Conservation (phyloP, 2,113 vertebrate genomes). For the Marmota monax region DNA sequence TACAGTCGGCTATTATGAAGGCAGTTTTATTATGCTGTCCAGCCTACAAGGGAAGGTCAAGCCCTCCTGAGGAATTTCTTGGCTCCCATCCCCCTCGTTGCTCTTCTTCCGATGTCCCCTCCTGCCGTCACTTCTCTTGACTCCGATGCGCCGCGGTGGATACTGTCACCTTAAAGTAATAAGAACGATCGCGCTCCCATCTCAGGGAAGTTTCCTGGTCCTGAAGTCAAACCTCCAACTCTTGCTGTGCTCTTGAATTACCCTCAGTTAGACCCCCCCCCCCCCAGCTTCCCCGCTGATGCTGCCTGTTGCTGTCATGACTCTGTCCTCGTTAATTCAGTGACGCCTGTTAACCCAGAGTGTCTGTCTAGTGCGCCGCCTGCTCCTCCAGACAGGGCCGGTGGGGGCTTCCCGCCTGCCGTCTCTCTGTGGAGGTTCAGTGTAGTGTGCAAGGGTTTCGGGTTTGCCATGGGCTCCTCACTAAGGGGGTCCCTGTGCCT, state of each 20-base stretch:
- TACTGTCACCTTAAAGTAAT: neutral
- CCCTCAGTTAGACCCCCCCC: slow-evolving; percentile 1
- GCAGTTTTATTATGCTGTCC: neutral
- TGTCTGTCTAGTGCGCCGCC: neutral
- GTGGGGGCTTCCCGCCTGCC: too few species aligned
- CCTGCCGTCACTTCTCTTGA: neutral
- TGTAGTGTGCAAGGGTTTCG: neutral
- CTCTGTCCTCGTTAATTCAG: slow-evolving; percentile 63
- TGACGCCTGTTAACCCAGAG: slow-evolving; percentile 63
- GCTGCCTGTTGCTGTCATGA: slow-evolving; percentile 62
- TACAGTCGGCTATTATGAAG: neutral
- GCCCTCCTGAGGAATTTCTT: neutral
- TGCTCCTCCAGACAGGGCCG: neutral
- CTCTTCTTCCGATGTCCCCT: neutral
- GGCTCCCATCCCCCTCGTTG: neutral
- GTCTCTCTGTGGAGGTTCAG: neutral
- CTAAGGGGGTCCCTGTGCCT: neutral
- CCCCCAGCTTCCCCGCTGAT: slow-evolving; percentile 49
- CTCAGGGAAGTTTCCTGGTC: slow-evolving; percentile 49
- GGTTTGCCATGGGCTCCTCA: neutral
- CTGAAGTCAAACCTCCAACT: neutral
- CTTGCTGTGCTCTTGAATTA: slow-evolving; percentile 68
- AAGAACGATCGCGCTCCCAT: neutral
- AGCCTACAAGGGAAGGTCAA: neutral
- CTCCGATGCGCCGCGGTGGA: too few species aligned